Evolutionary conservation across 2,113 vertebrate species (phyloP), one percentile per base, ranked within the genome.

Genomic region (Microcebus murinus): DNA sequence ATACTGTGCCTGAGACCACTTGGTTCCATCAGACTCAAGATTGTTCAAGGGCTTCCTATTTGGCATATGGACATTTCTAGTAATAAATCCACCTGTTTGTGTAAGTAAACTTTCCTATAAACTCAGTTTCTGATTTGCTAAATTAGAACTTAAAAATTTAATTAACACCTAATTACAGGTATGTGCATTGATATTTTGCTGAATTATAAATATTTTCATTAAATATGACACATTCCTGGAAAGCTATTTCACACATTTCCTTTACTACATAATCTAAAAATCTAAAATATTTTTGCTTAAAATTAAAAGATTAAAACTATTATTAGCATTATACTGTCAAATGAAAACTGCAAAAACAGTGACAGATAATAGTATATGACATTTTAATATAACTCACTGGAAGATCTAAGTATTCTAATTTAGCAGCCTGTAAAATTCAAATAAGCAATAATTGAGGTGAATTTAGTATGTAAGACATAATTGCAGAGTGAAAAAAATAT

Each of bases 121-220:
- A 50, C 23, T 81, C 12, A 68, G 21, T 57, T 91, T 29, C 48
- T 50, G n/a, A 95, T 77, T n/a, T 82, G 13, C 5, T 90, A 82
- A 95, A 39, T 93, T 68, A 88, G 3, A 90, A 42, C 21, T 91
- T 89, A 94, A 12, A 92, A 73, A 57, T 95, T 81, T 95, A 93
- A 90, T 87, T 90, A 91, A 61, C 2, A 68, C 55, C n/a, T 70
- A 88, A 77, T 86, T 63, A 73, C 13, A 91, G 23, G 2, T 68
- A 73, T 93, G 20, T 89, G n/a, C 25, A 91, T 70, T 93, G 23
- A 55, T 89, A 87, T 36, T 90, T 82, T 45, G 11, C 13, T 91
- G 68, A 94, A 65, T 95, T 90, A 85, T 52, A 96, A 70, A 45
- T 81, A 39, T 80, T 84, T 61, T 95, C 48, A 96, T 90, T 95